These are phyloP conservation scores for Ostrea edulis DNA, from an alignment of 1,140 invertebrate genomes.

Conservation along the genomic window DNA sequence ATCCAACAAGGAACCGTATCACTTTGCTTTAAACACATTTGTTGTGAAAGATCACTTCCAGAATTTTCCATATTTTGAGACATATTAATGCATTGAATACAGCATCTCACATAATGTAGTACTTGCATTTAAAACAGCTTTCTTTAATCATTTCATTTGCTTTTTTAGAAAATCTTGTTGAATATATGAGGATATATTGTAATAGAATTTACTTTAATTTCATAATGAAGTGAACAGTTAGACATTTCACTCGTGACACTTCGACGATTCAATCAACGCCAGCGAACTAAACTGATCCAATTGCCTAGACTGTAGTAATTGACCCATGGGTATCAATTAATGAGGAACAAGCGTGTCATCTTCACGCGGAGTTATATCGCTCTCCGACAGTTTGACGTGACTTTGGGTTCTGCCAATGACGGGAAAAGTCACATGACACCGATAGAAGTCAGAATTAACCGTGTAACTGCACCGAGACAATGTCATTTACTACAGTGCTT, in stretches of 20 bases:
- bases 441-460: not conserved
- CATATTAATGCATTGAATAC: too few species aligned
- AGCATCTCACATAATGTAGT: too few species aligned
- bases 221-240: too few species aligned
- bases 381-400: not conserved
- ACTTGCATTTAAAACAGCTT: too few species aligned
- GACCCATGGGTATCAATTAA: conserved; percentile 31
- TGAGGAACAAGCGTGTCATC: not conserved
- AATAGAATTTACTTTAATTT: too few species aligned
- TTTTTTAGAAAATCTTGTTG: too few species aligned
- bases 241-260: too few species aligned
- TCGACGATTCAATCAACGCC: not conserved
- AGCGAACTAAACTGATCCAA: not conserved
- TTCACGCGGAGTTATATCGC: not conserved
- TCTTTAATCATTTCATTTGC: too few species aligned
- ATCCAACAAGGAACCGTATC: not conserved
- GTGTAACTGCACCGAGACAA: not conserved
- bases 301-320: conserved; percentile 5
- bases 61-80: not conserved
- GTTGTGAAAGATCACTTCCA: not conserved
- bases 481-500: not conserved
- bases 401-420: not conserved
- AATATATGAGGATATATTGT: too few species aligned
- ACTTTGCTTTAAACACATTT: not conserved
- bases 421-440: conserved; percentile 10